Evolutionary conservation across 2,797 vertebrate genomes (phyloP).

Genomic region (Poecilia picta): DNA sequence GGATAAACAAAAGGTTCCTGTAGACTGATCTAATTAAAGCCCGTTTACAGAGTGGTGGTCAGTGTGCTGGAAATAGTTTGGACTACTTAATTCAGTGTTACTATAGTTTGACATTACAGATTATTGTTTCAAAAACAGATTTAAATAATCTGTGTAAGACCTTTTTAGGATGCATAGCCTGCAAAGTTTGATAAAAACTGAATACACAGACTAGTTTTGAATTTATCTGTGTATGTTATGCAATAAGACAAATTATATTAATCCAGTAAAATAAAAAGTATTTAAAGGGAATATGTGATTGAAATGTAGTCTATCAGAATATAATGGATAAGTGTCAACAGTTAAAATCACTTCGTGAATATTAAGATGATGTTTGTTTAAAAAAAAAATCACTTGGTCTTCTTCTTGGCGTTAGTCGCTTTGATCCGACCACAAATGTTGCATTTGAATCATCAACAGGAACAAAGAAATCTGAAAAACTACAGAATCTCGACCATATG

Average conservation of each 20-base stretch:
- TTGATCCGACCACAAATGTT: slow-evolving; percentile 1
- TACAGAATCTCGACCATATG: slow-evolving; percentile 8
- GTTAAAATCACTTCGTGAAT: neutral
- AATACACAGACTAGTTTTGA: neutral
- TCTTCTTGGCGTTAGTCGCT: neutral
- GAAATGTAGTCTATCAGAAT: neutral
- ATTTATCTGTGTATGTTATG: neutral
- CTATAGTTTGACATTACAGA: slow-evolving; percentile 8
- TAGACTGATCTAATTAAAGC: slow-evolving; percentile 33
- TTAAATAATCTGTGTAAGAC: neutral
- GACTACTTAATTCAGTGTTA: neutral
- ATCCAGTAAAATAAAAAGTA: neutral
- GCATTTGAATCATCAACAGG: slow-evolving; percentile 18
- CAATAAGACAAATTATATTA: neutral
- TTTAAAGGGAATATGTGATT: neutral
- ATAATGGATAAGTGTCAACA: neutral
- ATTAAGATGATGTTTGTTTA: neutral
- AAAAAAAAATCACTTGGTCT: neutral
- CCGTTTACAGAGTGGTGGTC: slow-evolving; percentile 12
- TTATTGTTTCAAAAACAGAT: neutral
- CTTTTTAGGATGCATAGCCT: neutral
- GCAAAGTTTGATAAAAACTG: neutral
- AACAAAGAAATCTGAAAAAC: slow-evolving; percentile 19
- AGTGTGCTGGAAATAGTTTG: slow-evolving; percentile 19
- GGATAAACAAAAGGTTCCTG: slow-evolving; percentile 38